Conservation (phyloP, 2,797 vertebrate genomes). For the Poliocrania exsul region DNA sequence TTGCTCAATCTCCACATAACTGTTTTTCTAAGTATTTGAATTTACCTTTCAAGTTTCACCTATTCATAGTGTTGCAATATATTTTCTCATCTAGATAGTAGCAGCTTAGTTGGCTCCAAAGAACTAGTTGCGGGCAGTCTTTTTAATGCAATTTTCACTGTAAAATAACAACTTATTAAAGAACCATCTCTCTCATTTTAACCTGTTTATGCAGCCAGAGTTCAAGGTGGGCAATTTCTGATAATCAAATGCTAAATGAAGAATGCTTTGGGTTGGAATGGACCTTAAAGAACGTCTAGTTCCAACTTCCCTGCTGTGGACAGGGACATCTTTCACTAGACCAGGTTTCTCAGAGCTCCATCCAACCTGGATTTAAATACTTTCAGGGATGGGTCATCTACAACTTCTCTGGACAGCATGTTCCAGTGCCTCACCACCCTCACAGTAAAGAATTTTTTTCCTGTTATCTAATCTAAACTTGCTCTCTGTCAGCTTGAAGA, state of each 20-base stretch:
- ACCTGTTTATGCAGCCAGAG: neutral
- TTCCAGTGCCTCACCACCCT: neutral
- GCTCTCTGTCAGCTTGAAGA: neutral
- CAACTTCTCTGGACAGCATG: neutral
- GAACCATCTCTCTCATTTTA: fast-evolving
- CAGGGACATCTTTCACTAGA: neutral
- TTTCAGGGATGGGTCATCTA: neutral
- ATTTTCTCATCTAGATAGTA: neutral
- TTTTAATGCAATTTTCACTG: neutral
- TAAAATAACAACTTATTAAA: neutral
- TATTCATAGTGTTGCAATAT: neutral
- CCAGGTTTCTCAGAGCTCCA: neutral
- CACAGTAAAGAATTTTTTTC: neutral
- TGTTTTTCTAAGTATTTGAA: neutral
- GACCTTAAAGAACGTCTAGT: neutral
- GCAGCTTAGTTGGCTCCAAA: neutral
- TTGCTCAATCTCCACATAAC: neutral
- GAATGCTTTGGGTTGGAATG: neutral
- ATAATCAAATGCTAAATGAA: neutral
- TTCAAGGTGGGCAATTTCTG: neutral
- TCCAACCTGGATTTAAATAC: neutral
- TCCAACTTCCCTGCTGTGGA: fast-evolving
- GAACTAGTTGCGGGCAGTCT: no score
- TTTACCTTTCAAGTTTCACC: neutral
- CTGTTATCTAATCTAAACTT: neutral